Evolutionary conservation across 2,113 vertebrate species (phyloP).

Genomic region (Tragelaphus scriptus): DNA sequence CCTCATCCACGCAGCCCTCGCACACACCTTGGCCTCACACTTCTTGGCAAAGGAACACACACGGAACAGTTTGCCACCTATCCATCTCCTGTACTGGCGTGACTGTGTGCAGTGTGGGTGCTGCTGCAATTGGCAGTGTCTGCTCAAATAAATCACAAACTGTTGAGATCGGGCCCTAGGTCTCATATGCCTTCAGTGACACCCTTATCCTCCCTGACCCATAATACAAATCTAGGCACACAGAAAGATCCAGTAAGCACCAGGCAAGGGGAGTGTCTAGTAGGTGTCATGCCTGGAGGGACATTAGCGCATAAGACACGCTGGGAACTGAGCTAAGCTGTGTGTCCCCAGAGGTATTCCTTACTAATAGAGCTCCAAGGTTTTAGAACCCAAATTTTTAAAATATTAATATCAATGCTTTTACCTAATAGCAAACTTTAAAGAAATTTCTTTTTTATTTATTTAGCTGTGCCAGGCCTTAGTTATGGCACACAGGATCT

Average conservation of each 20-base stretch:
- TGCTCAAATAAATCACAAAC: neutral
- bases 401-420: neutral
- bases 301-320: neutral
- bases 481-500: neutral
- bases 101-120: neutral
- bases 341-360: too few relatives aligned
- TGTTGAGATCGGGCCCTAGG: neutral
- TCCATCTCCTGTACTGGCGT: neutral
- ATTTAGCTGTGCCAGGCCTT: neutral
- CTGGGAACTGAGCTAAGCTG: neutral
- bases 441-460: neutral
- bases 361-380: neutral
- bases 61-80: rapidly evolving
- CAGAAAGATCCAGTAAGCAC: neutral
- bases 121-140: neutral
- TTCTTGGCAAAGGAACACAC: neutral
- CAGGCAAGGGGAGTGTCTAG: neutral
- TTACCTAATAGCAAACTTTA: neutral
- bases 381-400: neutral
- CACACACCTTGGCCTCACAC: neutral
- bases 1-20: neutral
- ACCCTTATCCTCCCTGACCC: neutral
- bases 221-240: neutral
- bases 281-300: neutral
- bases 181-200: neutral